Evolutionary conservation across 2,113 vertebrate species (phyloP).

Genomic region (Tor tambroides): DNA sequence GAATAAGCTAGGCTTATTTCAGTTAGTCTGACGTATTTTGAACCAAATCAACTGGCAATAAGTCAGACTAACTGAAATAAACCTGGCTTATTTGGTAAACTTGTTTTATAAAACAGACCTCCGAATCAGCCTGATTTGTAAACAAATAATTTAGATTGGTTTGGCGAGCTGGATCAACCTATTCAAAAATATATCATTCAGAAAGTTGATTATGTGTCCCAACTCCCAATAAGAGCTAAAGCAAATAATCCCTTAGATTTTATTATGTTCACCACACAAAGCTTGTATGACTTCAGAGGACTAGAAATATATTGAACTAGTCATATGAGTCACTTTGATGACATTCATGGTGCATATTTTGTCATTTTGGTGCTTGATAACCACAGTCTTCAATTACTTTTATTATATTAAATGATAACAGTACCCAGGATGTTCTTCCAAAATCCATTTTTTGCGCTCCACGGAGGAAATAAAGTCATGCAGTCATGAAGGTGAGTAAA

Average conservation of each 20-base stretch:
- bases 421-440: background rate
- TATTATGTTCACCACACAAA: background rate
- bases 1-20: no score
- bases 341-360: background rate
- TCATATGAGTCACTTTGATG: background rate
- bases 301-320: no score
- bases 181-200: background rate
- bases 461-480: background rate
- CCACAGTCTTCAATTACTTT: background rate
- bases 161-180: background rate
- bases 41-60: no score
- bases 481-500: background rate
- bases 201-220: no score
- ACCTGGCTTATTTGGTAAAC: background rate
- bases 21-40: no score
- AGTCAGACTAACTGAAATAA: no score
- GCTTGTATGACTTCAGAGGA: background rate
- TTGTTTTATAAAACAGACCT: no score
- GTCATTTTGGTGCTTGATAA: background rate
- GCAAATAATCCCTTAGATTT: background rate
- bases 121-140: background rate
- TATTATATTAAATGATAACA: background rate
- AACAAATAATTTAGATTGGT: background rate
- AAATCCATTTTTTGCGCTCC: background rate
- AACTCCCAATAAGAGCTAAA: background rate